phyloP scores from a whole-genome alignment of 2,797 vertebrate genomes.

The Lepilemur septentrionalis region DNA sequence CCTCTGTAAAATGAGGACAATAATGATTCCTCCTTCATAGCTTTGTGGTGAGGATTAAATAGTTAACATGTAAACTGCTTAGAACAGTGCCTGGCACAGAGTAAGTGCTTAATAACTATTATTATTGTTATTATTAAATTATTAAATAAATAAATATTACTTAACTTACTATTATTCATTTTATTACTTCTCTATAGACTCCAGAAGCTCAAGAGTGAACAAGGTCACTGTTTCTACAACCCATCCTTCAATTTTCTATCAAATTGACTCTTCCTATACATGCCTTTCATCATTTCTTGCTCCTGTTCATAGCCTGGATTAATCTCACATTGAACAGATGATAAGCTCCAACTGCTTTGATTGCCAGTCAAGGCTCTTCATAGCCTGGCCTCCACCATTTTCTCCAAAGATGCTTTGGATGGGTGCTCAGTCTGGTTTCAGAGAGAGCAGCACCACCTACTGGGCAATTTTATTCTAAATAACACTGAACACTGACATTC shows the following conservation, averaged over 20 bases:
- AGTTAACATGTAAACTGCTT: background rate
- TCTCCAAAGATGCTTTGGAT: background rate
- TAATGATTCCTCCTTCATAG: background rate
- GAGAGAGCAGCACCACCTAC: conserved; percentile 50
- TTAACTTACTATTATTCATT: background rate
- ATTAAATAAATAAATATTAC: background rate
- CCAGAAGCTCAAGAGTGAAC: background rate
- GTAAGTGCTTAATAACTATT: background rate
- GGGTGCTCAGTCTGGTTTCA: background rate
- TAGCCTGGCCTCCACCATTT: too few species aligned
- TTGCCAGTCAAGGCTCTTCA: background rate
- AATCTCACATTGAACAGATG: background rate
- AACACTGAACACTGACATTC: background rate
- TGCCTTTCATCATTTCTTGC: background rate
- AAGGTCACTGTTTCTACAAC: background rate
- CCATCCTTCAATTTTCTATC: background rate
- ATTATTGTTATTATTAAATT: background rate
- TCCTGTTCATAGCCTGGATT: background rate
- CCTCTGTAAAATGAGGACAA: background rate
- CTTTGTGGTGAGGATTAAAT: background rate
- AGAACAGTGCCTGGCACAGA: background rate
- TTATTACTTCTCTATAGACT: background rate
- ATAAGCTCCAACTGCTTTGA: background rate
- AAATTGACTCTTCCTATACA: background rate
- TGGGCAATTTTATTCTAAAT: background rate